Evolutionary conservation across 92 coral and sea anemone species (phyloP).

Genomic region (Zoanthus gigantus): DNA sequence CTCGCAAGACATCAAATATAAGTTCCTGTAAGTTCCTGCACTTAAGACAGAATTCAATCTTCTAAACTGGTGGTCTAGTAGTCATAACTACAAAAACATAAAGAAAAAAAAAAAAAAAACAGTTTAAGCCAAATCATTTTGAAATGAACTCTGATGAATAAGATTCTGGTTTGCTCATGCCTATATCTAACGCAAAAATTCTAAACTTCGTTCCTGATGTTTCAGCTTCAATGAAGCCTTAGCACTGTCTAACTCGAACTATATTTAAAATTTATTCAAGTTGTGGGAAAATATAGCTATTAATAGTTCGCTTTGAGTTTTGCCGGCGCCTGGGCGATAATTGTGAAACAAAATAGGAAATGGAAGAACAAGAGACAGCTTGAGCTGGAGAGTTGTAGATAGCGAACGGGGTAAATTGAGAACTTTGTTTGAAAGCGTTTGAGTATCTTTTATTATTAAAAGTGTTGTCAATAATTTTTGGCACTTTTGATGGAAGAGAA

Average conservation of each 20-base stretch:
- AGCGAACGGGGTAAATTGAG: background rate
- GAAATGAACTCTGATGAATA: no score
- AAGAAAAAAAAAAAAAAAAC: no score
- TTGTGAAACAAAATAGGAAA: constrained; percentile 53
- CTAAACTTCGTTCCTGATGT: background rate
- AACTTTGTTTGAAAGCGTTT: background rate
- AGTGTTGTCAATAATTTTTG: background rate
- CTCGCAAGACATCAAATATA: background rate
- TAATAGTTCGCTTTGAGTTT: constrained; percentile 33
- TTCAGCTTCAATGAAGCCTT: constrained; percentile 11
- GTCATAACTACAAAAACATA: background rate
- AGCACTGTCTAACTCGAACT: constrained; percentile 6
- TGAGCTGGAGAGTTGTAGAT: background rate
- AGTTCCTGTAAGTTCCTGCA: no score
- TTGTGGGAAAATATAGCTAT: constrained; percentile 25
- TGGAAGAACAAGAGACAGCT: constrained; percentile 37
- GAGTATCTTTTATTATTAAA: background rate
- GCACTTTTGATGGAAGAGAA: background rate
- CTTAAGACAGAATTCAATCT: background rate
- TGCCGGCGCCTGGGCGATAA: constrained; percentile 50
- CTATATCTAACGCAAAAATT: background rate
- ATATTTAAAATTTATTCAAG: constrained; percentile 36
- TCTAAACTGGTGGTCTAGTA: constrained; percentile 19
- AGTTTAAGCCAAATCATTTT: background rate
- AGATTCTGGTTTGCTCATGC: background rate